Conservation (phyloP, 2,113 vertebrate genomes). For the Marcusenius ussheri region DNA sequence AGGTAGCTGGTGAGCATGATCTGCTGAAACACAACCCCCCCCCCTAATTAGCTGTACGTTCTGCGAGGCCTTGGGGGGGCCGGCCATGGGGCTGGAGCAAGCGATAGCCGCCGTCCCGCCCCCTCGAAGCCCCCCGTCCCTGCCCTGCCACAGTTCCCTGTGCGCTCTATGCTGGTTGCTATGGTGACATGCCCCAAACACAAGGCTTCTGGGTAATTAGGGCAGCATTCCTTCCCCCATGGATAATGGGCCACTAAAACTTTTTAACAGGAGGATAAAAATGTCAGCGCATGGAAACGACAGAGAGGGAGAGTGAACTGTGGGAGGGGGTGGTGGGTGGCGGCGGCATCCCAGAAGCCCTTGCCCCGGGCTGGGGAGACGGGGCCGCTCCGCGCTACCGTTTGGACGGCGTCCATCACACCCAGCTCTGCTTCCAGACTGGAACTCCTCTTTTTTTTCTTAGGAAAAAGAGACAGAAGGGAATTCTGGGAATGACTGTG, state of each 20-base stretch:
- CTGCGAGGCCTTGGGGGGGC: neutral
- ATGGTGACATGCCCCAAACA: slow-evolving; percentile 48
- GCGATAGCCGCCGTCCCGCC: neutral
- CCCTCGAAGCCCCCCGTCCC: neutral
- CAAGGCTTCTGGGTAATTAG: slow-evolving; percentile 57
- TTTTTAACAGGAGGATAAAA: slow-evolving; percentile 66
- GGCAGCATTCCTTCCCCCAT: slow-evolving; percentile 59
- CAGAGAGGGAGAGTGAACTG: neutral
- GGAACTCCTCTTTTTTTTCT: neutral
- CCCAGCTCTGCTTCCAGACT: neutral
- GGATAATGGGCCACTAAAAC: slow-evolving; percentile 64
- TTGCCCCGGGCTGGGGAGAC: neutral
- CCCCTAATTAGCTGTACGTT: neutral
- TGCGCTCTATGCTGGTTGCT: slow-evolving; percentile 33
- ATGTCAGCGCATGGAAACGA: slow-evolving; percentile 56
- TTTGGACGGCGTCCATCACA: neutral
- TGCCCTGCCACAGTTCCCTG: neutral
- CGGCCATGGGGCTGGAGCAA: neutral
- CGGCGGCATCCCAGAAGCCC: neutral
- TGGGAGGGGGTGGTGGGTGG: neutral
- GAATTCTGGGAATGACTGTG: neutral
- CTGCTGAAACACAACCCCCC: neutral
- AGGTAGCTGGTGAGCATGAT: neutral
- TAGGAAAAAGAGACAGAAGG: neutral
- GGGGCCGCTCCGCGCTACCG: neutral